These are phyloP conservation scores for Xenotilapia flavipinnis DNA, from an alignment of 2,113 vertebrate genomes.

Conservation along the genomic window DNA sequence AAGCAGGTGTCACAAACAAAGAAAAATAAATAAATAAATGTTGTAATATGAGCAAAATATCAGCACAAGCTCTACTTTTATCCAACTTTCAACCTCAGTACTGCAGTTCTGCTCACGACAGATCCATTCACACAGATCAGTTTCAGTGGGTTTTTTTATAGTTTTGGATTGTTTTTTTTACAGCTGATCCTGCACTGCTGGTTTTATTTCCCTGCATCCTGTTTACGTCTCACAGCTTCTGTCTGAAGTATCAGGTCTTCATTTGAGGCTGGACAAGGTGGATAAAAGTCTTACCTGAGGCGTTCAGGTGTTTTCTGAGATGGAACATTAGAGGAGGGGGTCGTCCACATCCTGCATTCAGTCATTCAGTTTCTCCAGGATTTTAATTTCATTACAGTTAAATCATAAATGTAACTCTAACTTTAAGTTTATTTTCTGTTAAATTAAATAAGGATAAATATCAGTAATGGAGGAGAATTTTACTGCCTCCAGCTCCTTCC, in stretches of 20 bases:
- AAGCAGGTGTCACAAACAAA: not conserved
- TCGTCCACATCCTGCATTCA: not conserved
- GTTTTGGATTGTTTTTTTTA: not conserved
- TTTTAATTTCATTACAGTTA: not conserved
- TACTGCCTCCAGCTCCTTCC: not conserved
- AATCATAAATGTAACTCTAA: not conserved
- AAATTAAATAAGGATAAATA: not conserved
- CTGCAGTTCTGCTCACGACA: not conserved
- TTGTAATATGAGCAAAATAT: not conserved
- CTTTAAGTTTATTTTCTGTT: not conserved
- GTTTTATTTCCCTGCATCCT: not conserved
- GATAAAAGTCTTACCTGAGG: not conserved
- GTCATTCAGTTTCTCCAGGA: not conserved
- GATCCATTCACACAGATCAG: not conserved
- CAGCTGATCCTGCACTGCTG: not conserved
- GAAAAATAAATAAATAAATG: not conserved
- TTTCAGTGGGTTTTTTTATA: fast-evolving
- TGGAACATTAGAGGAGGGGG: not conserved
- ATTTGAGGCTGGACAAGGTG: not conserved
- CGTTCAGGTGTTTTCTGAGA: not conserved
- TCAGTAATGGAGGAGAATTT: not conserved
- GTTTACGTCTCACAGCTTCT: not conserved
- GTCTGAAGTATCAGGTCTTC: not conserved
- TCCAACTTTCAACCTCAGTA: not conserved
- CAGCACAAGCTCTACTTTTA: not conserved